phyloP scores from a whole-genome alignment of 2,113 vertebrate species.

The Varanus komodoensis region DNA sequence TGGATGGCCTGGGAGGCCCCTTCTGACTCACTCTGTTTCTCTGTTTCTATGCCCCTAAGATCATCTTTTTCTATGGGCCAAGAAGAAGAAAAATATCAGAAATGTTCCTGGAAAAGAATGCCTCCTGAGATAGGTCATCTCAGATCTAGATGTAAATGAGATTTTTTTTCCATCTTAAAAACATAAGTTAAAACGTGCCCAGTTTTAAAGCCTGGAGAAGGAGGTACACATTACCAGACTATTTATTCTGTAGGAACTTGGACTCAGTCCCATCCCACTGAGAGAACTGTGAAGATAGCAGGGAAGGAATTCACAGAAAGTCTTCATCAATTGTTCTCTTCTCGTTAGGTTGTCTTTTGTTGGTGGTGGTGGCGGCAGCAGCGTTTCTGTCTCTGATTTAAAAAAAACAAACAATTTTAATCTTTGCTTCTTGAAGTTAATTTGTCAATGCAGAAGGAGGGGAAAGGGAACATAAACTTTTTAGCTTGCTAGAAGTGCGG shows the following conservation, averaged over 20 bases:
- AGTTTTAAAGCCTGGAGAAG: too few relatives aligned
- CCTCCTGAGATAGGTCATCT: not conserved
- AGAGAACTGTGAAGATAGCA: not conserved
- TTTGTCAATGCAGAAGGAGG: constrained; percentile 40
- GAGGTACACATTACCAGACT: too few relatives aligned
- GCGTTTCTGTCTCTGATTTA: not conserved
- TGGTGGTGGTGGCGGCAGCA: not conserved
- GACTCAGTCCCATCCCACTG: not conserved
- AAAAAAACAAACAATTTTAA: not conserved
- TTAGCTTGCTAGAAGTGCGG: constrained; percentile 39
- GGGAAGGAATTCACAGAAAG: not conserved
- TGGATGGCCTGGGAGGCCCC: too few relatives aligned
- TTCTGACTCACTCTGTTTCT: too few relatives aligned
- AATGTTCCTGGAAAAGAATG: not conserved
- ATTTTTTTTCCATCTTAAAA: too few relatives aligned
- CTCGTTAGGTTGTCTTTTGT: too few relatives aligned
- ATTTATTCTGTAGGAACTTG: not conserved
- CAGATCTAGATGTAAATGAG: too few relatives aligned
- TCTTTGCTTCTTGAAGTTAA: constrained; percentile 19
- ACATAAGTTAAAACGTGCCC: too few relatives aligned
- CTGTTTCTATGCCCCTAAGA: too few relatives aligned
- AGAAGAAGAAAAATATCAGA: not conserved
- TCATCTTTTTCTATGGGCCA: too few relatives aligned
- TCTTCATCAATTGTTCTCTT: not conserved
- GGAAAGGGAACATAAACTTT: constrained; percentile 29